phyloP scores from a whole-genome alignment of 2,888 invertebrate species.

The Argyresthia goedartella region DNA sequence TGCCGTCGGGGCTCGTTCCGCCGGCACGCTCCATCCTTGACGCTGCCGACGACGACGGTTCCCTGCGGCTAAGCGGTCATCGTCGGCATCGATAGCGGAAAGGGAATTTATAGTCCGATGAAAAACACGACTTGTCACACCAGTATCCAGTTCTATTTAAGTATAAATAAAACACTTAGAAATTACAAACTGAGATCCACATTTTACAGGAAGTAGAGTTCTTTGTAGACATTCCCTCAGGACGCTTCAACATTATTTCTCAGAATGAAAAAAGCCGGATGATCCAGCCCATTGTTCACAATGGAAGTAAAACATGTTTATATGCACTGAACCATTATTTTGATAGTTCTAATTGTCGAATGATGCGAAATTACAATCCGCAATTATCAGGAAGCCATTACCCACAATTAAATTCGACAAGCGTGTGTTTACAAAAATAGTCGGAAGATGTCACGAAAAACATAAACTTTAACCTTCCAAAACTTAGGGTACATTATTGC shows the following conservation, averaged over 20 bases:
- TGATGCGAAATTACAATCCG: conserved; percentile 40
- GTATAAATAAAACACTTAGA: too few species aligned
- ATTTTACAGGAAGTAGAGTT: conserved; percentile 17
- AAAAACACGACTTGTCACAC: too few species aligned
- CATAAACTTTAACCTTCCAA: conserved; percentile 27
- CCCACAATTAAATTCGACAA: conserved; percentile 71
- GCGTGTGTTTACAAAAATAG: conserved; percentile 71
- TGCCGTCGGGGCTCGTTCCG: conserved; percentile 8
- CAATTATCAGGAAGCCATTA: conserved; percentile 73
- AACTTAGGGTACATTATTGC: conserved; percentile 43
- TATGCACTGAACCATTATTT: not conserved
- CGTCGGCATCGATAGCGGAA: too few species aligned
- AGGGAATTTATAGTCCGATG: too few species aligned
- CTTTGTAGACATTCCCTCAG: conserved; percentile 47
- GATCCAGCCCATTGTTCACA: conserved; percentile 32
- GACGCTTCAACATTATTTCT: conserved; percentile 41
- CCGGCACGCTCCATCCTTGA: conserved; percentile 2
- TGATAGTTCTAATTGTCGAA: conserved; percentile 27
- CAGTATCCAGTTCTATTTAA: too few species aligned
- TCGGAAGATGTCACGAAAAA: conserved; percentile 49
- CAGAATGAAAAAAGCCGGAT: conserved; percentile 41
- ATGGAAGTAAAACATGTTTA: not conserved
- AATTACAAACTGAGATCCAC: not conserved
- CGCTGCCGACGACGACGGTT: not conserved
- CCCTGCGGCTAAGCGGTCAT: not conserved